Percentiles rank a stretch among this genome's conserved stretches.
Conservation (phyloP, 2,113 vertebrate genomes). For the Athene noctua region DNA sequence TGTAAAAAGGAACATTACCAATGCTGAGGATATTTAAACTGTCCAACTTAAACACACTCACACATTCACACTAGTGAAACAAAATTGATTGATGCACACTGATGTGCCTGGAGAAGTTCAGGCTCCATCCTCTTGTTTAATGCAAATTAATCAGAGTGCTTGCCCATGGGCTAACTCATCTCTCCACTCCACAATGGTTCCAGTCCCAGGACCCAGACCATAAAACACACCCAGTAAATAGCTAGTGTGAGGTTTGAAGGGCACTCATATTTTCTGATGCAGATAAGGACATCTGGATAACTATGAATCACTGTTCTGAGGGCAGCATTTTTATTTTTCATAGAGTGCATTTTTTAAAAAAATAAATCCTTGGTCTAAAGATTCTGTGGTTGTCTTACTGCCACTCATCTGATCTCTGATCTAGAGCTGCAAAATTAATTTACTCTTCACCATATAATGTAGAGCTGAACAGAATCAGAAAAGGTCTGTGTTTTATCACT, state of each 20-base stretch:
- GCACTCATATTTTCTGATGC: not conserved
- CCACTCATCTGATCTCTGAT: not conserved
- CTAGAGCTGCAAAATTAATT: constrained; percentile 20
- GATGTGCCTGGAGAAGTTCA: not conserved
- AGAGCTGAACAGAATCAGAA: not conserved
- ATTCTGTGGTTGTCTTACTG: not conserved
- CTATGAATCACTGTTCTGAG: not conserved
- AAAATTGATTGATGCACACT: not conserved
- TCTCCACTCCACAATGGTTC: not conserved
- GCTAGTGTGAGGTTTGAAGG: not conserved
- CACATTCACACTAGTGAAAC: not conserved
- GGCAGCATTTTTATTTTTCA: not conserved
- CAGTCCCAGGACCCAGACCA: not conserved
- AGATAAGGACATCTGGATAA: not conserved
- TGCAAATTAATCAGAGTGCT: not conserved
- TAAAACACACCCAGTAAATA: not conserved
- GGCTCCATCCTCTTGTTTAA: not conserved
- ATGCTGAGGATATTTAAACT: not conserved
- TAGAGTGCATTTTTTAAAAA: not conserved
- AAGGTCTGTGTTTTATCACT: not conserved
- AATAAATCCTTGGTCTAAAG: not conserved
- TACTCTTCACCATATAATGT: not conserved
- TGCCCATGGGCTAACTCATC: not conserved
- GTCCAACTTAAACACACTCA: not conserved
- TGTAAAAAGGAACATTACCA: not conserved